A percentile compares a stretch with the other conserved stretches of the same genome.
These are phyloP conservation scores for Syngnathus scovelli DNA, from an alignment of 2,113 vertebrate species.

Conservation along the genomic window DNA sequence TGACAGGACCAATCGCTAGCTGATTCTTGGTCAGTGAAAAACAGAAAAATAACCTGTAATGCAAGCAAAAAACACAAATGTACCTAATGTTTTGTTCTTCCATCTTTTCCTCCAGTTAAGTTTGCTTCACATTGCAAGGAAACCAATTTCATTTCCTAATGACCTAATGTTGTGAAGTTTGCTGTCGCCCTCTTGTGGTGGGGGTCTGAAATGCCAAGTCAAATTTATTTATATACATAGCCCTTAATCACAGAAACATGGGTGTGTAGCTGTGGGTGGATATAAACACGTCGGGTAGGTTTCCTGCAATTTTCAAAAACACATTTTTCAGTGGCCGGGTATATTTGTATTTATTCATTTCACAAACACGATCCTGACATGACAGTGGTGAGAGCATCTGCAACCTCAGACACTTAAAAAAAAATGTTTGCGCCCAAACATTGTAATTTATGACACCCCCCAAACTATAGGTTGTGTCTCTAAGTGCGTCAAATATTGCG, in stretches of 20 bases:
- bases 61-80: no score
- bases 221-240: no score
- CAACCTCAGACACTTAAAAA: conserved; percentile 2
- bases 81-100: no score
- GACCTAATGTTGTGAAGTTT: no score
- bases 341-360: conserved; percentile 32
- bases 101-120: no score
- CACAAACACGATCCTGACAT: conserved; percentile 20
- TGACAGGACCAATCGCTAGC: neutral
- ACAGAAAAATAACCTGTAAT: no score
- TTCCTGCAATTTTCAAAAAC: conserved; percentile 41
- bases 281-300: conserved; percentile 48
- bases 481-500: conserved; percentile 3
- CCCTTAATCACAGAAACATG: conserved; percentile 11
- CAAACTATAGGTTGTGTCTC: conserved; percentile 14
- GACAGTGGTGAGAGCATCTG: conserved; percentile 13
- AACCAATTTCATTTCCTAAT: no score
- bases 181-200: no score
- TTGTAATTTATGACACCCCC: conserved; percentile 23
- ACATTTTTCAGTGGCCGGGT: conserved; percentile 12
- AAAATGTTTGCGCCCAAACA: conserved; percentile 31
- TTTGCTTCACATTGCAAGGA: no score
- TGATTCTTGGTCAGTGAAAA: no score
- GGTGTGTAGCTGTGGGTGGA: conserved; percentile 38
- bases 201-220: no score